phyloP scores from a whole-genome alignment of 1,140 invertebrate species.

The Nasonia giraulti region DNA sequence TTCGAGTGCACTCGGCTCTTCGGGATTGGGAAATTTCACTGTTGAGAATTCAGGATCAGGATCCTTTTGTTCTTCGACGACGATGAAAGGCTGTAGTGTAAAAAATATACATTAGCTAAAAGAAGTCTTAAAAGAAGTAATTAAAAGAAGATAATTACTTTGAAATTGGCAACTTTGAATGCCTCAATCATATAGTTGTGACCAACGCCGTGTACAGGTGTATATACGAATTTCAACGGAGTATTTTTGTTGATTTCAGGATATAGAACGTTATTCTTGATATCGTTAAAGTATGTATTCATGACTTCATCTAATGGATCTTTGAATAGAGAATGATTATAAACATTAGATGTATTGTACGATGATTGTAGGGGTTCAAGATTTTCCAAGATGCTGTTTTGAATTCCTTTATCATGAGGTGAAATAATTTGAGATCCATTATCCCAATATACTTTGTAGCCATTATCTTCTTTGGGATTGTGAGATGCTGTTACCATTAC shows the following conservation, averaged over 20 bases:
- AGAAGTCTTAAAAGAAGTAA: conserved; percentile 12
- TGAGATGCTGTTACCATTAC: conserved; percentile 99
- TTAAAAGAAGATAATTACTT: conserved; percentile 72
- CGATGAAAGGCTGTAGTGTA: conserved; percentile 78
- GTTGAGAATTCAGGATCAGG: conserved; percentile 98
- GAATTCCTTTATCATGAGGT: conserved; percentile 93
- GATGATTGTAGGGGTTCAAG: conserved; percentile 81
- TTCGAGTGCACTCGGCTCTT: conserved; percentile 93
- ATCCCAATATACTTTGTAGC: conserved; percentile 98
- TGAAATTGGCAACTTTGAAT: conserved; percentile 85
- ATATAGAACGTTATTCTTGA: conserved; percentile 74
- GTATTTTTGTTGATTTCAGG: conserved; percentile 79
- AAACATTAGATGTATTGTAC: conserved; percentile 78
- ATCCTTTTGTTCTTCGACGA: conserved; percentile 89
- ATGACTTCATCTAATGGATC: conserved; percentile 80
- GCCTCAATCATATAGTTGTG: conserved; percentile 85
- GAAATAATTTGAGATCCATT: conserved; percentile 97
- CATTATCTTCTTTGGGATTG: conserved; percentile 99
- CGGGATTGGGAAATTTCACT: conserved; percentile 98
- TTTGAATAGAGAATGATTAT: conserved; percentile 71
- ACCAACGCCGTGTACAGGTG: conserved; percentile 98
- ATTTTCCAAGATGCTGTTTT: conserved; percentile 86
- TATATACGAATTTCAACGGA: conserved; percentile 88
- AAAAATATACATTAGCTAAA: conserved; percentile 7
- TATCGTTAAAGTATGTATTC: conserved; percentile 79